Evolutionary conservation across 2,797 vertebrate genomes (phyloP), one percentile per base, ranked within the genome.

Genomic region (Ataeniobius toweri): DNA sequence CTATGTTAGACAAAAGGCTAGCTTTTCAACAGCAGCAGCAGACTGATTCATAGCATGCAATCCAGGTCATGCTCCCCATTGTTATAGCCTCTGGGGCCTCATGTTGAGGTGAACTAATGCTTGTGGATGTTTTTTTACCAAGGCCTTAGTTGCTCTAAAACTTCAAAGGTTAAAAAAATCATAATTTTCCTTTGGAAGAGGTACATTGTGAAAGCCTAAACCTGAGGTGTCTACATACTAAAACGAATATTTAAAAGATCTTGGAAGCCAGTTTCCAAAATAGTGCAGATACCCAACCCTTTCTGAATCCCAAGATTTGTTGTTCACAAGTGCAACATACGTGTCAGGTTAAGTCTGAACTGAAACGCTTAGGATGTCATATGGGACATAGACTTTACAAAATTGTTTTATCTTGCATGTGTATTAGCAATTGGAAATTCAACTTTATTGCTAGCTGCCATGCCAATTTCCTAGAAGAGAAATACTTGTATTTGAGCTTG

Each of bases 91-190:
- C 58, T 2, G 28, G n/a, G 16, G 26, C 12, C 26, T 59, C 41
- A 31, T 77, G 41, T 77, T 58, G 75, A 77, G 68, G 53, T 48
- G 44, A 77, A 48, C 26, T 71, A 59, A 77, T 13, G 41, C 36
- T 44, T 58, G 65, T 46, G 72, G 73, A 74, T 44, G 58, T 63
- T 46, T 74, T 73, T 61, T 16, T 22, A 36, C 36, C 31, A 46
- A 70, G 41, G 28, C 75, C 12, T 58, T 56, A 70, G 16, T 70
- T 71, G 20, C 68, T 50, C 53, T 39, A 71, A 77, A 71, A 59
- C 55, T 51, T 77, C 55, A 77, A 71, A 69, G 39, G 7, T 28
- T 59, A 39, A 51, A n/a, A 36, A 4, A 41, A 39, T 10, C 6
- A 28, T 46, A 13, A 5, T 31, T 59, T 36, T 24, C 41, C 28